phyloP scores from a whole-genome alignment of 2,888 invertebrate species.

The Tipula vernalis region DNA sequence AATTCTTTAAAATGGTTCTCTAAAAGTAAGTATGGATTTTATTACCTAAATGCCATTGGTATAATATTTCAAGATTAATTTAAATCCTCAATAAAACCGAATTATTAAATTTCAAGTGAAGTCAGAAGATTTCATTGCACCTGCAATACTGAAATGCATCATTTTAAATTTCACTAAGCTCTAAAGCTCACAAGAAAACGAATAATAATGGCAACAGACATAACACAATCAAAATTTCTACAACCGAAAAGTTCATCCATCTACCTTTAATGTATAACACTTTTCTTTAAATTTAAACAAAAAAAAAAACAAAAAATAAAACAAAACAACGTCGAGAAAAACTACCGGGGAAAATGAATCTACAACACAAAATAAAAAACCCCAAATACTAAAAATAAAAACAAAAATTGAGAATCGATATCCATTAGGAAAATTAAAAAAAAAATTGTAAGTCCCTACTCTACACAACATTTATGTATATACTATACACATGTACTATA shows the following conservation, averaged over 20 bases:
- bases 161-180: too few species aligned
- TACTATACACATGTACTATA: not conserved
- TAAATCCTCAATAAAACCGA: too few species aligned
- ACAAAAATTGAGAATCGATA: slow-evolving; percentile 28
- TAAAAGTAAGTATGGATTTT: too few species aligned
- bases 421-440: slow-evolving; percentile 39
- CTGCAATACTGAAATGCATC: too few species aligned
- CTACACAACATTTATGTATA: not conserved
- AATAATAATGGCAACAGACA: too few species aligned
- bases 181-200: too few species aligned
- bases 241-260: not conserved
- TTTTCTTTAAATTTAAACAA: not conserved
- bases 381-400: slow-evolving; percentile 5
- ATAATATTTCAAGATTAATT: too few species aligned
- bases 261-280: not conserved
- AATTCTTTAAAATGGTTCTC: too few species aligned
- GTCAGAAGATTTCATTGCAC: too few species aligned
- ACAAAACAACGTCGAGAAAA: not conserved
- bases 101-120: too few species aligned
- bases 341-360: not conserved
- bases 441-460: not conserved
- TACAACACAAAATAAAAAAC: slow-evolving; percentile 7
- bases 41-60: too few species aligned
- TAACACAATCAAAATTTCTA: not conserved
- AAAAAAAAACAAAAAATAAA: not conserved